Conservation (phyloP, 2,888 invertebrate species). For the Phalera bucephala region DNA sequence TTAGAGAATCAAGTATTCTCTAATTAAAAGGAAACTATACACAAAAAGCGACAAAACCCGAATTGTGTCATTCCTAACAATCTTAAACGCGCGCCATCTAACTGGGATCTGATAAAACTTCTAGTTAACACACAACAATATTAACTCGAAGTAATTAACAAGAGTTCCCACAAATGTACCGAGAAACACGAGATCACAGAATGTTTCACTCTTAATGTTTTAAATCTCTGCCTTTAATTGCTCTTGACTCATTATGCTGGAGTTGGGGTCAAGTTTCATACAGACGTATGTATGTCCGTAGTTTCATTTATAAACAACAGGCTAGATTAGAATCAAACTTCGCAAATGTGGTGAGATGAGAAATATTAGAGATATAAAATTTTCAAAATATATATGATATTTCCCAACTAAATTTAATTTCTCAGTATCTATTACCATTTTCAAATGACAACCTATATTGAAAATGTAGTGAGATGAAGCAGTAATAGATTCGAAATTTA, state of each 20-base stretch:
- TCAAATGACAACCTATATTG: too few relatives aligned
- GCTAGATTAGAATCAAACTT: too few relatives aligned
- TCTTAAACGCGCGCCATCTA: constrained; percentile 4
- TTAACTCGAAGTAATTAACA: constrained; percentile 35
- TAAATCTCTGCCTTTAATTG: constrained; percentile 33
- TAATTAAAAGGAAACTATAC: not conserved
- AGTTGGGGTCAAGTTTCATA: too few relatives aligned
- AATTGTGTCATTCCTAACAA: constrained; percentile 13
- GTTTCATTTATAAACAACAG: too few relatives aligned
- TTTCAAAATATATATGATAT: too few relatives aligned
- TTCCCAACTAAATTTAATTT: too few relatives aligned
- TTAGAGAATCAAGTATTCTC: not conserved
- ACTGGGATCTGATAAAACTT: constrained; percentile 27
- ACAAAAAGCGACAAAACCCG: not conserved
- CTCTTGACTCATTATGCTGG: constrained; percentile 7
- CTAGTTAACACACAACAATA: constrained; percentile 20
- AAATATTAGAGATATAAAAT: too few relatives aligned
- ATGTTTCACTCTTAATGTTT: constrained; percentile 36
- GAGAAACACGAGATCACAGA: constrained; percentile 28
- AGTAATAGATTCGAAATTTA: too few relatives aligned
- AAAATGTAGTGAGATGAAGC: too few relatives aligned
- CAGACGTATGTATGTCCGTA: too few relatives aligned
- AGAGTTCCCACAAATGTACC: constrained; percentile 45
- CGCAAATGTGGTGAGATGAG: too few relatives aligned
- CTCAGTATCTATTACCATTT: too few relatives aligned